These are phyloP conservation scores for Momotus momota DNA, from an alignment of 2,797 vertebrate species.

Conservation along the genomic window DNA sequence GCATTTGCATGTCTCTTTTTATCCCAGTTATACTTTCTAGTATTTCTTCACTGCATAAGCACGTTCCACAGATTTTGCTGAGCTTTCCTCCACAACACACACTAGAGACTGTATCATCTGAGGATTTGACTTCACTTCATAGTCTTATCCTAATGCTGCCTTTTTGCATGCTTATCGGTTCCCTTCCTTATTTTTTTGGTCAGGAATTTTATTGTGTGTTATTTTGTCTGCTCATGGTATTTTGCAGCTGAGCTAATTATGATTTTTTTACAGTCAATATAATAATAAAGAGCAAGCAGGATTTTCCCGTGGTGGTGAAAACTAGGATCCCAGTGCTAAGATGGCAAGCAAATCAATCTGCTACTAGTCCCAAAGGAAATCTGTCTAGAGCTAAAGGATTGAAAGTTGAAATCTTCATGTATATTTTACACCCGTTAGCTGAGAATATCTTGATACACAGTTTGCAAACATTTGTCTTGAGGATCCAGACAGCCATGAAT, in stretches of 20 bases:
- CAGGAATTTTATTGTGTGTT: background rate
- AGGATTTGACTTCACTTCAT: background rate
- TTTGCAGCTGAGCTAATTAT: background rate
- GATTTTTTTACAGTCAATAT: background rate
- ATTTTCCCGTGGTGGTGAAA: background rate
- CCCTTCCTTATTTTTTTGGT: background rate
- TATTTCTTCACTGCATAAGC: background rate
- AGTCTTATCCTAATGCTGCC: background rate
- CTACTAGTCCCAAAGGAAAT: background rate
- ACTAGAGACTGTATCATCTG: background rate
- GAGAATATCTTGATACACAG: background rate
- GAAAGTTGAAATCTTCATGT: background rate
- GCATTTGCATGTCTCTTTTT: background rate
- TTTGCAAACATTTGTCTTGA: background rate
- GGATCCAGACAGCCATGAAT: background rate
- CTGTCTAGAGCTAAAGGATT: background rate
- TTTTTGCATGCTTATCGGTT: background rate
- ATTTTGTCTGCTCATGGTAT: background rate
- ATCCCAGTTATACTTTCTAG: background rate
- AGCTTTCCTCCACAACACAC: background rate
- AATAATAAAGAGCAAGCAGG: background rate
- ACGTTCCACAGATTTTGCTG: background rate
- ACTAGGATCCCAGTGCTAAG: background rate
- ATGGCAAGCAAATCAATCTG: background rate
- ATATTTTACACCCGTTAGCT: background rate